Conservation (phyloP, 2,888 invertebrate genomes). For the Polydrusus pterygomalis region DNA sequence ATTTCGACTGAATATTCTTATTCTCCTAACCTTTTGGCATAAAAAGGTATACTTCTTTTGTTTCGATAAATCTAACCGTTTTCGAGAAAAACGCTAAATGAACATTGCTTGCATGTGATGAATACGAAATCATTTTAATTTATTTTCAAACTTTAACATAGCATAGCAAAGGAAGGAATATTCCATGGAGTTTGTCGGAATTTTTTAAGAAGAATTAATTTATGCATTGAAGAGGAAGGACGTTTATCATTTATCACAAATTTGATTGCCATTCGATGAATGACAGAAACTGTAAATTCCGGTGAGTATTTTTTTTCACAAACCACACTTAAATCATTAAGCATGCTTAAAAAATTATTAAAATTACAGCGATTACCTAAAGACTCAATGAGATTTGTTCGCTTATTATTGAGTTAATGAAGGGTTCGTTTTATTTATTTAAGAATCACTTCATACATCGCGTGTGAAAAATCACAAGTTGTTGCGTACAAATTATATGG, state of each 20-base stretch:
- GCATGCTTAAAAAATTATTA: conserved; percentile 4
- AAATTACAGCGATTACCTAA: conserved; percentile 32
- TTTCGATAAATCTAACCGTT: no score
- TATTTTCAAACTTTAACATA: no score
- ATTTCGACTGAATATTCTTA: no score
- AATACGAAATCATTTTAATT: no score
- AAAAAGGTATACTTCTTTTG: no score
- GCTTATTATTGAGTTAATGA: conserved; percentile 15
- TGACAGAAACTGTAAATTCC: background rate
- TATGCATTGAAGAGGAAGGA: no score
- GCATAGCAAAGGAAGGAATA: no score
- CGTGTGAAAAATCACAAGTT: conserved; percentile 46
- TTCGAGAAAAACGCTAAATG: no score
- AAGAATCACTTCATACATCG: conserved; percentile 23
- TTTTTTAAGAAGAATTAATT: no score
- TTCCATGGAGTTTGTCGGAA: no score
- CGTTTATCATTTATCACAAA: background rate
- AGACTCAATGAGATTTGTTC: conserved; percentile 10
- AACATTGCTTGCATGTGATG: no score
- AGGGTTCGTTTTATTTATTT: conserved; percentile 33
- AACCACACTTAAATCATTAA: background rate
- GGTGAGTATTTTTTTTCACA: background rate
- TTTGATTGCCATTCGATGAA: background rate
- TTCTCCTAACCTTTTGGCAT: no score
- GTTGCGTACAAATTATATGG: conserved; percentile 27